Base-by-base conservation (phyloP, 2,888 invertebrate genomes). In the Copidosoma aretas region DNA sequence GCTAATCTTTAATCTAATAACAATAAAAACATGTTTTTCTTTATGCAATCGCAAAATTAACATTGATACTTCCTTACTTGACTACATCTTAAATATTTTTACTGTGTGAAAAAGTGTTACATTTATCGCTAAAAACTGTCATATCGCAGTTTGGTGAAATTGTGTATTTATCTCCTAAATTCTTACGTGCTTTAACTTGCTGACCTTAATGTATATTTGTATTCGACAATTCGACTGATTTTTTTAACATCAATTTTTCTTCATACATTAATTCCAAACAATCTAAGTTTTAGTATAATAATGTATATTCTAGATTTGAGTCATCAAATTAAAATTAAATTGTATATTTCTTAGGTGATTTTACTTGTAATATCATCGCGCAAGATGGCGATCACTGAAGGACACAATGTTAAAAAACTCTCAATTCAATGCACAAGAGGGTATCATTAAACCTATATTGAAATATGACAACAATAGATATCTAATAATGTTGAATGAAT, bases 1-100 rank as follows among this genome's bases (percentile, higher is more conserved):
- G 78, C 79, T 80, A 82, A 77, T 77, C 75, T 77, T 79, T 77
- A 73, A 77, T 77, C 79, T 77, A 73, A 77, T 75, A 80, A 80
- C 81, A 80, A 79, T 79, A 75, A 78, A 76, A 78, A 79, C 77
- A 75, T 77, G 73, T 67, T 64, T 73, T 73, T 74, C 60, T 71
- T 32, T 8, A 32, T 8, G 32, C 32, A 61, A 66, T 67, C 39
- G 32, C 41, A 58, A 41, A 64, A 54, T 54, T 64, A 21, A 19
- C 52, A 24, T 21, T 61, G 56, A 56, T 41, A 21, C 21, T 65
- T 25, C 19, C 22, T 46, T n/a, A 49, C 4, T 5, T n/a, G 3
- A 49, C 15, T n/a, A 49, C 4, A 49, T 49, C 52, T 46, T 17
- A 19, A 56, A 57, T 10, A 65, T 19, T n/a, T 49, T 49, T 49